phyloP scores from a whole-genome alignment of 2,113 vertebrate genomes.

The Podarcis raffonei region DNA sequence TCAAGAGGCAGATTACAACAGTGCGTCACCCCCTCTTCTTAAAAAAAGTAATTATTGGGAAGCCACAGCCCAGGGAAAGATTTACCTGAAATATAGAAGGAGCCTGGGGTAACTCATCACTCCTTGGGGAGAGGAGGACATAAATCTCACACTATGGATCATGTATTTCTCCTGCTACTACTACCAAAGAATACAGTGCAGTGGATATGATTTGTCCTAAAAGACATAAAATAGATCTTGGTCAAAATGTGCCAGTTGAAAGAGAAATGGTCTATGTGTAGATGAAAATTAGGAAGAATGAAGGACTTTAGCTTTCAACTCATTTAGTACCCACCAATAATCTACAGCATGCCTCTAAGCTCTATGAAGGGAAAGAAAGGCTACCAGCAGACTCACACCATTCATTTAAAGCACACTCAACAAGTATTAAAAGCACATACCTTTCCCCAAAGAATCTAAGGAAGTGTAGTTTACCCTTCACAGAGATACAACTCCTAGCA shows the following conservation, averaged over 20 bases:
- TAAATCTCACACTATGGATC: background rate
- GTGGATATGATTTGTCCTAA: background rate
- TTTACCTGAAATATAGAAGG: background rate
- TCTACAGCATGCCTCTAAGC: background rate
- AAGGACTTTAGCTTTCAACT: background rate
- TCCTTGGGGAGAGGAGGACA: background rate
- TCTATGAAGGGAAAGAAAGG: background rate
- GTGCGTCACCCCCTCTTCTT: background rate
- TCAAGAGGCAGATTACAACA: background rate
- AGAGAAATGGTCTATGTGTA: background rate
- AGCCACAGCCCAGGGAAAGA: no score
- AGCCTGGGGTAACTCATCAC: background rate
- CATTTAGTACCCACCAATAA: background rate
- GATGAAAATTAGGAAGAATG: background rate
- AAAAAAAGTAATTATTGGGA: no score
- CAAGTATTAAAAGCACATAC: no score
- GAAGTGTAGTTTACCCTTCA: no score
- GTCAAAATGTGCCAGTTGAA: background rate
- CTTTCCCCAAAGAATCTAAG: no score
- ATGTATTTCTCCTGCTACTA: background rate
- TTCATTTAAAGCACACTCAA: no score
- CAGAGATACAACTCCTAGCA: no score
- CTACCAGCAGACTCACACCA: no score
- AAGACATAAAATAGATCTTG: background rate
- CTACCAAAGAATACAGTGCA: background rate